A percentile compares a stretch with the other conserved stretches of the same genome.
phyloP scores from a whole-genome alignment of 2,888 invertebrate species.

The Pheosia tremula region DNA sequence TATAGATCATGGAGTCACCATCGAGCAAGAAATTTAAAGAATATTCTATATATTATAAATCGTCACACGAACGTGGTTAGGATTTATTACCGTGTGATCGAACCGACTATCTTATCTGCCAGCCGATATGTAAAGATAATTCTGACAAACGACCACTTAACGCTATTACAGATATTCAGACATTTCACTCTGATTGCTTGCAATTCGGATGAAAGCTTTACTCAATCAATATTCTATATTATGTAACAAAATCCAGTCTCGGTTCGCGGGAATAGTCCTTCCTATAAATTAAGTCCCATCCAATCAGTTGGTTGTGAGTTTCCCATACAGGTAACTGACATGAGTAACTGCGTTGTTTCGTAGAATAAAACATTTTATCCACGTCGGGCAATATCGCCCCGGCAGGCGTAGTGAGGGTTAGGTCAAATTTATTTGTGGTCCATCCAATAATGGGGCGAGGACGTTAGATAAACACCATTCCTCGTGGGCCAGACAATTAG shows the following conservation, averaged over 20 bases:
- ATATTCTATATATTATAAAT: too few species aligned
- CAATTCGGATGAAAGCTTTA: constrained; percentile 14
- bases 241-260: too few species aligned
- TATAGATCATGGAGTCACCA: too few species aligned
- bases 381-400: background rate
- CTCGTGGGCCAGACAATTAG: background rate
- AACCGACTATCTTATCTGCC: constrained; percentile 40
- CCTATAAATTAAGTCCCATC: too few species aligned
- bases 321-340: too few species aligned
- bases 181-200: constrained; percentile 41
- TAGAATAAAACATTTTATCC: background rate
- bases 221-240: too few species aligned
- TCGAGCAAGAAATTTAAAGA: too few species aligned
- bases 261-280: too few species aligned
- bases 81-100: constrained; percentile 27
- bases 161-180: constrained; percentile 43
- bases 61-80: background rate
- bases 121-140: constrained; percentile 38
- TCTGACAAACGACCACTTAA: constrained; percentile 45
- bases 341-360: background rate
- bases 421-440: constrained; percentile 2
- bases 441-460: background rate
- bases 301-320: too few species aligned
- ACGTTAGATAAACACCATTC: background rate
- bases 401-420: background rate